Evolutionary conservation across 1,140 invertebrate species (phyloP).

Genomic region (Meloidogyne floridensis): DNA sequence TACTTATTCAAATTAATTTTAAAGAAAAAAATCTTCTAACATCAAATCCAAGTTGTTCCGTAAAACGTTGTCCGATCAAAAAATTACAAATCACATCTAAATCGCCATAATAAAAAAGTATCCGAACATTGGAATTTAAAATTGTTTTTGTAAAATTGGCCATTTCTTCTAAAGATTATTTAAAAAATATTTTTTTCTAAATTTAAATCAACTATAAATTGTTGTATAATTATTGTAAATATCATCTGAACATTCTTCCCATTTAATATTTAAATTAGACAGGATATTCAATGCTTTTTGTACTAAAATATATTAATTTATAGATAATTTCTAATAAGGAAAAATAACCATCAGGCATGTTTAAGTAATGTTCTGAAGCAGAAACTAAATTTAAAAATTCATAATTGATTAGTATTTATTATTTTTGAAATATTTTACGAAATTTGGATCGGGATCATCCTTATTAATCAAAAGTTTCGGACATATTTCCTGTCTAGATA

Average conservation of each 20-base stretch:
- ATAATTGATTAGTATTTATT: neutral
- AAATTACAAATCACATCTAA: slow-evolving; percentile 71
- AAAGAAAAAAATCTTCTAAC: neutral
- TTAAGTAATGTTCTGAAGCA: neutral
- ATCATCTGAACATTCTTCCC: neutral
- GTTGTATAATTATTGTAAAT: neutral
- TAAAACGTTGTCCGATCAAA: slow-evolving; percentile 54
- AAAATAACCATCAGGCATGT: neutral
- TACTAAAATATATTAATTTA: neutral
- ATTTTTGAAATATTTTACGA: too few species aligned
- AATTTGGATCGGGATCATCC: too few species aligned
- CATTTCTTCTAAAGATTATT: neutral
- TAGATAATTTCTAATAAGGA: neutral
- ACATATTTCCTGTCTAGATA: too few species aligned
- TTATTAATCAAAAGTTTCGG: too few species aligned
- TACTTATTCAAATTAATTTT: neutral
- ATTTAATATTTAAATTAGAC: too few species aligned
- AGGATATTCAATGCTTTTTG: too few species aligned
- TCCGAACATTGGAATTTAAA: slow-evolving; percentile 59
- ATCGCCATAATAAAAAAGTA: slow-evolving; percentile 71
- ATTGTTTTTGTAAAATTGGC: slow-evolving; percentile 23
- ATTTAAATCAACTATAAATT: neutral
- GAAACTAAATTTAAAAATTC: neutral
- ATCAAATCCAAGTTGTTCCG: slow-evolving; percentile 44
- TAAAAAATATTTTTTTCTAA: neutral